These are phyloP conservation scores for Amblyopsis hoosieri DNA, from an alignment of 2,797 vertebrate genomes.

Conservation along the genomic window DNA sequence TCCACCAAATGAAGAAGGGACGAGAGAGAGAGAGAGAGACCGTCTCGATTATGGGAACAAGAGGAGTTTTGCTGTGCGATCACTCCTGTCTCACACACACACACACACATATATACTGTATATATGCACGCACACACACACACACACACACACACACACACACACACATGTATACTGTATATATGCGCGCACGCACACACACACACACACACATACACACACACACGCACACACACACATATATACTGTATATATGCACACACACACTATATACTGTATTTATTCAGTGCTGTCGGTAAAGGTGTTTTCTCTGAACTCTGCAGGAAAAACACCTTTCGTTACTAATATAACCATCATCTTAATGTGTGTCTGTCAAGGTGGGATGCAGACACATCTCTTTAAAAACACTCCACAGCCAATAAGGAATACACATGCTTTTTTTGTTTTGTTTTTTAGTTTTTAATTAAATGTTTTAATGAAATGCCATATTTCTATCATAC, in stretches of 20 bases:
- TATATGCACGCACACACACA: slow-evolving; percentile 57
- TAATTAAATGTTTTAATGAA: neutral
- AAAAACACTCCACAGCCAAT: neutral
- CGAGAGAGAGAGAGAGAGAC: slow-evolving; percentile 37
- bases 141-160: slow-evolving; percentile 50
- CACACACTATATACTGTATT: slow-evolving; percentile 48
- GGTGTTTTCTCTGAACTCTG: neutral
- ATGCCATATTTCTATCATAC: neutral
- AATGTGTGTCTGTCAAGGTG: neutral
- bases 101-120: slow-evolving; percentile 50
- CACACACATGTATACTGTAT: slow-evolving; percentile 21
- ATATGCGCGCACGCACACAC: neutral
- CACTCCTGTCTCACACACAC: slow-evolving; percentile 46
- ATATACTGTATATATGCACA: slow-evolving; percentile 20
- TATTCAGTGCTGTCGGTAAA: slow-evolving; percentile 58
- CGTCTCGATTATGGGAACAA: slow-evolving; percentile 41
- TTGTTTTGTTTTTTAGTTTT: neutral
- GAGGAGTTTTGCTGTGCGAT: slow-evolving; percentile 69
- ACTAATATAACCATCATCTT: neutral
- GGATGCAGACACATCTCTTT: neutral
- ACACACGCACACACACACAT: slow-evolving; percentile 36
- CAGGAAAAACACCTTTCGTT: neutral
- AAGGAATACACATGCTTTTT: neutral
- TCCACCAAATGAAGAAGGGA: slow-evolving; percentile 51
- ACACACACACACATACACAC: slow-evolving; percentile 56